Conservation (phyloP, 2,113 vertebrate species). For the Atherinomorus stipes region DNA sequence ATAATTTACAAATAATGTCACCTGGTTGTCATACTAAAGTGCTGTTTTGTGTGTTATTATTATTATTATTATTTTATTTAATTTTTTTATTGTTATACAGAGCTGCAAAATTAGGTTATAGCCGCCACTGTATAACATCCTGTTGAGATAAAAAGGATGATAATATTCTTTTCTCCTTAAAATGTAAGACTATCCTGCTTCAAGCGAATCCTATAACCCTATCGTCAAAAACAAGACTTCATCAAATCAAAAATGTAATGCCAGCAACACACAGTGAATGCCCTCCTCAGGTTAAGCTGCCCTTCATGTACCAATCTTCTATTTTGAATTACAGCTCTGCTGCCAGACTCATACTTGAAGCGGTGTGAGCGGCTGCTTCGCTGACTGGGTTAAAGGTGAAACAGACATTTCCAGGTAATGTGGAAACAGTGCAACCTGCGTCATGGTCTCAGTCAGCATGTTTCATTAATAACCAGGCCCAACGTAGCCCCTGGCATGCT, state of each 20-base stretch:
- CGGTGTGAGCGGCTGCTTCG: background rate
- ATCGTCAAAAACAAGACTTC: background rate
- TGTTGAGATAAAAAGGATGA: background rate
- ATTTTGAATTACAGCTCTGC: background rate
- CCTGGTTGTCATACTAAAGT: background rate
- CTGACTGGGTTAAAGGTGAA: slow-evolving; percentile 53
- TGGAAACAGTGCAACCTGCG: slow-evolving; percentile 68
- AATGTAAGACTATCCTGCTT: background rate
- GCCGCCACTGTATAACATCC: background rate
- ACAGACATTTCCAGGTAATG: slow-evolving; percentile 66
- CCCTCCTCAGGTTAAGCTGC: background rate
- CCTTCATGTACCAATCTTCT: background rate
- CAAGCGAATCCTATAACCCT: background rate
- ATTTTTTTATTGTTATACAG: no score
- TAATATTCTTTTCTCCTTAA: background rate
- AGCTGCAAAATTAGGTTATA: background rate
- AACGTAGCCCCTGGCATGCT: slow-evolving; percentile 62
- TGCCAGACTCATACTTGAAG: slow-evolving; percentile 4
- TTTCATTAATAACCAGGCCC: slow-evolving; percentile 72
- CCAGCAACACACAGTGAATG: background rate
- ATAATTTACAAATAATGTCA: background rate
- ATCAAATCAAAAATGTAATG: background rate
- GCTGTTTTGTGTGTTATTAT: background rate
- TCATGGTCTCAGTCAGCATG: slow-evolving; percentile 47
- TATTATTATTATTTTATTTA: no score